A percentile compares a stretch with the other conserved stretches of the same genome.
Conservation (phyloP, 2,113 vertebrate species). For the Maylandia zebra region DNA sequence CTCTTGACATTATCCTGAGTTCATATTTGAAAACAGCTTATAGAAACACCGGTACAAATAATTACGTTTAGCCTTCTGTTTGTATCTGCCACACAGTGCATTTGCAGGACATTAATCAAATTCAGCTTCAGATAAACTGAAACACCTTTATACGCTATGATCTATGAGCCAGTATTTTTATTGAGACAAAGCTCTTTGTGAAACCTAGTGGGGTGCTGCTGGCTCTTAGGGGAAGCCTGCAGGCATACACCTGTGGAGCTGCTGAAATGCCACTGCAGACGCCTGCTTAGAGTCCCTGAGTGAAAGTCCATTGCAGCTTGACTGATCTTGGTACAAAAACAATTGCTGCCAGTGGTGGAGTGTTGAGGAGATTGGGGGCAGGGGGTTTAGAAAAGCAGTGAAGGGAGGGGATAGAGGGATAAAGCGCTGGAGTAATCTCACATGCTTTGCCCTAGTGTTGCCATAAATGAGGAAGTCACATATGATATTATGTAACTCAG, state of each 20-base stretch:
- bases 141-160: not conserved
- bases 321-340: constrained; percentile 4
- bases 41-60: not conserved
- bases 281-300: not conserved
- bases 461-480: constrained; percentile 45
- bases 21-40: not conserved
- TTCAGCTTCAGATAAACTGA: not conserved
- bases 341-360: not conserved
- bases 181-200: not conserved
- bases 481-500: constrained; percentile 48
- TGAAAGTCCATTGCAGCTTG: not conserved
- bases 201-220: not conserved
- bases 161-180: not conserved
- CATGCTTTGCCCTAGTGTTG: constrained; percentile 33
- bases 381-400: not conserved
- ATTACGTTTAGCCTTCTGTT: not conserved
- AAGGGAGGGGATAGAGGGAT: not conserved
- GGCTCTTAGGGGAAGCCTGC: not conserved
- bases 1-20: rapidly evolving
- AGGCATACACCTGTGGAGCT: constrained; percentile 11
- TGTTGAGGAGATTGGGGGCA: constrained; percentile 2
- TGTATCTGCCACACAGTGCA: not conserved
- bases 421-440: constrained; percentile 54
- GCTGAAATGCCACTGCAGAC: not conserved
- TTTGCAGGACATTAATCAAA: not conserved